Percentiles rank a stretch among this genome's conserved stretches.
phyloP scores from a whole-genome alignment of 2,888 invertebrate genomes.

The Eupithecia pulchellata region DNA sequence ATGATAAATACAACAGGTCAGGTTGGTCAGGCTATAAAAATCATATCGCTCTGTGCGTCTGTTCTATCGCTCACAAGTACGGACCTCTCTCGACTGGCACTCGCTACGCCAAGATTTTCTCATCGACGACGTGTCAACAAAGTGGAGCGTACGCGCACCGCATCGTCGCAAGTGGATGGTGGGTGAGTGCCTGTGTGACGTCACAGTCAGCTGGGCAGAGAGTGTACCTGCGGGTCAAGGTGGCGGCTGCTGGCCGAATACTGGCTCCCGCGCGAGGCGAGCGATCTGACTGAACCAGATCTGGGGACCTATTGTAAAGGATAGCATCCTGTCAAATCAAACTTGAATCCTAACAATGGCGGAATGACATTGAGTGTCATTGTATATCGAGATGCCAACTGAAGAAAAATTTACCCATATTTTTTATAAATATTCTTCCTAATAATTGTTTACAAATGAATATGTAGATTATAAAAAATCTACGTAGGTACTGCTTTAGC shows the following conservation, averaged over 20 bases:
- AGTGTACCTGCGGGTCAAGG: slow-evolving; percentile 6
- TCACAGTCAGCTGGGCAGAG: slow-evolving; percentile 8
- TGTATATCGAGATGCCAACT: no score
- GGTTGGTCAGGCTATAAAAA: no score
- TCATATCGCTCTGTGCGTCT: not conserved
- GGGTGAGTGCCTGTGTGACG: not conserved
- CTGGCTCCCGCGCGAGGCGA: not conserved
- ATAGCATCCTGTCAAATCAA: no score
- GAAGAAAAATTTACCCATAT: no score
- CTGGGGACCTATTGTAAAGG: no score
- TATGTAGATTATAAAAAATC: no score
- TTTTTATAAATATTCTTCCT: no score
- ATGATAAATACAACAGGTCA: no score
- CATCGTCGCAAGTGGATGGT: not conserved
- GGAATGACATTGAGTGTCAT: no score
- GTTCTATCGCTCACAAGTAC: not conserved
- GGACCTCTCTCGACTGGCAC: not conserved
- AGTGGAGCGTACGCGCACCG: not conserved
- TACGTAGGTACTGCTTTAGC: no score
- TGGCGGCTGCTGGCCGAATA: not conserved
- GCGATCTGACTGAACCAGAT: not conserved
- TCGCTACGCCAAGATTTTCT: not conserved
- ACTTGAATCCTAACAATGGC: no score
- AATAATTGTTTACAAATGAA: no score
- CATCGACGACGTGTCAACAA: not conserved